Conservation (phyloP, 2,888 invertebrate species). For the Agelastica alni region DNA sequence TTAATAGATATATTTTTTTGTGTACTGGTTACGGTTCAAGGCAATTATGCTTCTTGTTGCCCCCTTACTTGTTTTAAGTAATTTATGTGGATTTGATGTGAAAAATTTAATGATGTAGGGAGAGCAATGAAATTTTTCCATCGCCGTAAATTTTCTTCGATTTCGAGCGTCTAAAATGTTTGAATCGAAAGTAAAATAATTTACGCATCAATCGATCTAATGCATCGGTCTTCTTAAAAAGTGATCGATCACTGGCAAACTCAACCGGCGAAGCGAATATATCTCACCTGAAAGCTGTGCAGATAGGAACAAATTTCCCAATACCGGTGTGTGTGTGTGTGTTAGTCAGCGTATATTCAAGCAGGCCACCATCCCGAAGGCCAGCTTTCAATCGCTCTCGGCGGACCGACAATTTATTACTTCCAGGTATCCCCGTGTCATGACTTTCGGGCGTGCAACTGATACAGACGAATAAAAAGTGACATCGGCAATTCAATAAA, state of each 20-base stretch:
- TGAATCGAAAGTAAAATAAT: slow-evolving; percentile 12
- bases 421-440: slow-evolving; percentile 35
- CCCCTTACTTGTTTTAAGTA: too few relatives aligned
- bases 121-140: too few relatives aligned
- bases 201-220: slow-evolving; percentile 3
- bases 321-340: slow-evolving; percentile 23
- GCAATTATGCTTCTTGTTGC: too few relatives aligned
- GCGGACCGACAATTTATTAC: slow-evolving; percentile 38
- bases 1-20: too few relatives aligned
- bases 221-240: slow-evolving; percentile 12
- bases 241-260: slow-evolving; percentile 16
- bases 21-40: too few relatives aligned
- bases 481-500: slow-evolving; percentile 47
- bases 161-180: too few relatives aligned
- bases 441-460: slow-evolving; percentile 36
- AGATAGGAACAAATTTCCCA: slow-evolving; percentile 24
- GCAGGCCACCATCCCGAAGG: slow-evolving; percentile 36
- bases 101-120: too few relatives aligned
- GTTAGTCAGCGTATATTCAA: slow-evolving; percentile 40
- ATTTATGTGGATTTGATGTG: too few relatives aligned
- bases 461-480: slow-evolving; percentile 43
- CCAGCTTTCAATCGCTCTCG: slow-evolving; percentile 45
- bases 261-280: slow-evolving; percentile 9
- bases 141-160: too few relatives aligned
- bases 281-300: slow-evolving; percentile 16